Evolutionary conservation across 1,140 invertebrate species (phyloP), one percentile per base, ranked within the genome.

Genomic region (Lordiphosa mommai): DNA sequence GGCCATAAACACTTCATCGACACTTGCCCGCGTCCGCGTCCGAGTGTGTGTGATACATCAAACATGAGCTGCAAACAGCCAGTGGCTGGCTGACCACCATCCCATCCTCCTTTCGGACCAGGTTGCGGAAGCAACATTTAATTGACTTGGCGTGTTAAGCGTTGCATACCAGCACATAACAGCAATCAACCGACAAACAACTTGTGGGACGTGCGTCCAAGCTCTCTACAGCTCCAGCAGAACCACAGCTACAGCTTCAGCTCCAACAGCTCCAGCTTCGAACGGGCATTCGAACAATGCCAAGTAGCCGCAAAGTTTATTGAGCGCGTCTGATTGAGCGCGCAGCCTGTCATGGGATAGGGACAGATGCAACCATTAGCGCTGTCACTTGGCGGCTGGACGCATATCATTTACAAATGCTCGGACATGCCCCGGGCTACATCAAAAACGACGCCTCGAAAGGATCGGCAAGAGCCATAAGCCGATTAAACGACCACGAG

Each of bases 121-220:
- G 57, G 46, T 61, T 73, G 59, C 80, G 80, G 80, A 80, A 86
- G 80, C 80, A 76, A 76, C 61, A 69, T 86, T 86, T 86, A 86
- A 86, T 86, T 86, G 82, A 86, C 72, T 86, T 86, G 74, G 70
- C 82, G 72, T 86, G 82, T 86, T 72, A 80, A 63, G 66, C 64
- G 59, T 57, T 68, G 72, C 72, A 77, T 77, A 79, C 73, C 72
- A 72, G 74, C 73, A 72, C 72, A 77, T 77, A 79, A 52, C 72
- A 68, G 68, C 68, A 77, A 67, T 77, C 73, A 77, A 55, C 68
- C 74, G 68, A 64, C 68, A 79, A 79, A 77, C 73, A 68, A 77
- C 72, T 79, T 41, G 50, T 64, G 70, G 68, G 68, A 72, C 61
- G 55, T 55, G 66, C 53, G 44, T 17, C 46, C 33, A 46, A 29